phyloP scores from a whole-genome alignment of 2,888 invertebrate genomes.

The Drosophila gaucha region DNA sequence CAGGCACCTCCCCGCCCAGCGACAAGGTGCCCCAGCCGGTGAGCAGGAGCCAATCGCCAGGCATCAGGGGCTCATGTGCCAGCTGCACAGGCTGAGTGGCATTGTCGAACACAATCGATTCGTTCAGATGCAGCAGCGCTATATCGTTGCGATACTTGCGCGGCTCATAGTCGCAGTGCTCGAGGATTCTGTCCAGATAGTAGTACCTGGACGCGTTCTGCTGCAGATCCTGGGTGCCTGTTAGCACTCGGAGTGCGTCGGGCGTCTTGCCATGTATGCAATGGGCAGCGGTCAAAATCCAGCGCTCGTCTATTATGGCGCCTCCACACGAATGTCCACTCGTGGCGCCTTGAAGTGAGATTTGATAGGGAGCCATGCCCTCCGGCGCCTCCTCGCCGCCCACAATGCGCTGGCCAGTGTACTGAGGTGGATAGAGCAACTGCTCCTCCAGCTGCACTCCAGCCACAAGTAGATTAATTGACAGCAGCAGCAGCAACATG shows the following conservation, averaged over 20 bases:
- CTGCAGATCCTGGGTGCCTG: slow-evolving; percentile 77
- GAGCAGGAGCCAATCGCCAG: slow-evolving; percentile 86
- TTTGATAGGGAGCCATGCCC: slow-evolving; percentile 82
- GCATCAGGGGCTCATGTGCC: slow-evolving; percentile 69
- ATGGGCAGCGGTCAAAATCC: slow-evolving; percentile 83
- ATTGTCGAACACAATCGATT: slow-evolving; percentile 86
- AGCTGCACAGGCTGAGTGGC: slow-evolving; percentile 86
- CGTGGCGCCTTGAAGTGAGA: slow-evolving; percentile 78
- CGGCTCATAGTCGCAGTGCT: slow-evolving; percentile 77
- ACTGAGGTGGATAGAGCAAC: slow-evolving; percentile 71
- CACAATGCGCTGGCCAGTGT: slow-evolving; percentile 73
- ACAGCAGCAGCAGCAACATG: slow-evolving; percentile 33
- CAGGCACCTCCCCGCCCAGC: slow-evolving; percentile 86
- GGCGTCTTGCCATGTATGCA: slow-evolving; percentile 76
- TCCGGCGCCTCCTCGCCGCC: slow-evolving; percentile 79
- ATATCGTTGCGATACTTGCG: slow-evolving; percentile 87
- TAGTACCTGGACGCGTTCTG: slow-evolving; percentile 72
- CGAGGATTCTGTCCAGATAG: slow-evolving; percentile 70
- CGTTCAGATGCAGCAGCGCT: slow-evolving; percentile 87
- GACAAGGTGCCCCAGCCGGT: slow-evolving; percentile 88
- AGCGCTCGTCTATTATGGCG: slow-evolving; percentile 80
- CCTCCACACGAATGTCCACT: slow-evolving; percentile 83
- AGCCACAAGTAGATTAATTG: background rate
- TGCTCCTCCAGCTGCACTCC: slow-evolving; percentile 38
- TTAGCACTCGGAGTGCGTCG: slow-evolving; percentile 65